Base-by-base conservation (phyloP, 2,797 vertebrate genomes). In the Xenentodon cancila region DNA sequence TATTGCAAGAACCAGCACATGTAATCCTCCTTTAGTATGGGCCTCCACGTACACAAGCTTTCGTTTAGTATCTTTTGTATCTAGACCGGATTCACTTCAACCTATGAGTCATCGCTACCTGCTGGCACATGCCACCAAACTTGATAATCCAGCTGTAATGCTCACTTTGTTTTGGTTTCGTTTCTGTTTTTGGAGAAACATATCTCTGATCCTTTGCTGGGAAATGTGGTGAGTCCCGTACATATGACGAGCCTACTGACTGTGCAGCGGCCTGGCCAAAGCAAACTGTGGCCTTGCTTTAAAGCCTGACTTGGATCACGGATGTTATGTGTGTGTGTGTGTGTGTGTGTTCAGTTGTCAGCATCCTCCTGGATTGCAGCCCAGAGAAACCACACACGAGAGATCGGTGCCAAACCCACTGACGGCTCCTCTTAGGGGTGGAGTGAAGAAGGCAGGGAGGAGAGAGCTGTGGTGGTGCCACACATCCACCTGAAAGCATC, bases 291-390 rank as follows among this genome's bases (percentile, higher is more conserved):
- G 80, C 82, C 68, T 11, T 70, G 64, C 71, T 22, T 27, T 66
- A 32, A 80, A 70, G 66, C 66, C 54, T 12, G 58, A 46, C 64
- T 69, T 13, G 49, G 46, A 22, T 64, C 15, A 4, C 61, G 32
- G 64, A 62, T 42, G 64, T 30, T 30, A 5, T 30, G 30, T 30
- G 30, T 30, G 30, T 30, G 30, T 30, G 30, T 30, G 30, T 30
- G 30, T 30, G 30, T 74, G 64, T 66, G 76, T 55, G 49, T 66
- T 76, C 50, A 68, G 86, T 57, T 5, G 30, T 68, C 64, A 34
- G 77, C 84, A 72, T 74, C 42, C 64, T 77, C 75, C 75, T 89
- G 88, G 83, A 76, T 55, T 0, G 46, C 54, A 58, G 81, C 87
- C 85, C 75, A 53, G 81, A 82, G 25, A 69, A 71, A 73, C 77